phyloP scores from a whole-genome alignment of 2,113 vertebrate species.

The Lathamus discolor region DNA sequence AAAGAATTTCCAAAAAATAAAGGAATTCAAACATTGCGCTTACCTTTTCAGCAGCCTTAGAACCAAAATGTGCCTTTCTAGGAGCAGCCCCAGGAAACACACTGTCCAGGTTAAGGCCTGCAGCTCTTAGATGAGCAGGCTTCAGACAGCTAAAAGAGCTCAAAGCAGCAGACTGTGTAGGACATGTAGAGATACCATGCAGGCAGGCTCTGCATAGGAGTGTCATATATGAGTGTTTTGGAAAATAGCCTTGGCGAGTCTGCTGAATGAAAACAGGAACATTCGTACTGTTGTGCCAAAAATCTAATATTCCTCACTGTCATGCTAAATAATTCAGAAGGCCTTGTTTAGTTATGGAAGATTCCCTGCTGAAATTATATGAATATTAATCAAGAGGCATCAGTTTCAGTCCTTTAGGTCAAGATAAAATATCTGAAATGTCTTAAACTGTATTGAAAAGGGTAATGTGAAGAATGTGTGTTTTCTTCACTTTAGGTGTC shows the following conservation, averaged over 20 bases:
- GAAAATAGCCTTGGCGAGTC: not conserved
- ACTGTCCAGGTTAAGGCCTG: not conserved
- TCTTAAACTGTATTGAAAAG: not conserved
- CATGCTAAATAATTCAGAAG: not conserved
- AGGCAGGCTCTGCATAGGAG: not conserved
- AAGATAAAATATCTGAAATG: not conserved
- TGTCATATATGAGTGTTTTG: not conserved
- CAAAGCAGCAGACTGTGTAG: not conserved
- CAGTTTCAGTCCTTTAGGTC: not conserved
- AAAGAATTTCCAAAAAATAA: slow-evolving; percentile 18
- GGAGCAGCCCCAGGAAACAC: not conserved
- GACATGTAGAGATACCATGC: not conserved
- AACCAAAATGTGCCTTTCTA: not conserved
- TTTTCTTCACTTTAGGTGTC: not conserved
- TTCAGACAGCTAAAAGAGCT: not conserved
- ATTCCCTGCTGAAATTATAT: not conserved
- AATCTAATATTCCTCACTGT: not conserved
- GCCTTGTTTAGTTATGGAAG: not conserved
- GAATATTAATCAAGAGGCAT: not conserved
- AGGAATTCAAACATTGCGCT: not conserved
- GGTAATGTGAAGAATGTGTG: not conserved
- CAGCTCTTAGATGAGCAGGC: not conserved
- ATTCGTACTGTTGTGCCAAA: not conserved
- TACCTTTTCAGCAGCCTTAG: not conserved
- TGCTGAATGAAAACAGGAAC: not conserved